These are phyloP conservation scores for Podabrus alpinus DNA, from an alignment of 2,888 invertebrate species.

Conservation along the genomic window DNA sequence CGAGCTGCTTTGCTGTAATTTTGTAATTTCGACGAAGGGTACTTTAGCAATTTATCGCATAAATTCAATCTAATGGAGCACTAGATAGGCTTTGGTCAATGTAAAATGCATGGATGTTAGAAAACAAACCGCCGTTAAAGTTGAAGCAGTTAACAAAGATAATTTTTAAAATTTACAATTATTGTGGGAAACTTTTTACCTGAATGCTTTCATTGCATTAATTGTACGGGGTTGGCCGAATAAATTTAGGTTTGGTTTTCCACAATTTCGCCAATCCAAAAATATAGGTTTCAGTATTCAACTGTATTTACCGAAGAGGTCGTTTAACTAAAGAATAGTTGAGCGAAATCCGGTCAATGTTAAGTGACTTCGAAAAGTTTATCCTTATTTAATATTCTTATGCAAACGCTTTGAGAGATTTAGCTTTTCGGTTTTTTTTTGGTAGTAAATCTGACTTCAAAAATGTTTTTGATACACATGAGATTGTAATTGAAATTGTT, in stretches of 20 bases:
- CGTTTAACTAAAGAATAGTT: not conserved
- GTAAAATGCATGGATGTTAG: not conserved
- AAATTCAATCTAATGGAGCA: constrained; percentile 32
- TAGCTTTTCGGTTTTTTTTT: not conserved
- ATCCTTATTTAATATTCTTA: not conserved
- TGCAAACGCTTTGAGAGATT: not conserved
- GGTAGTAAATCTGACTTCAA: not conserved
- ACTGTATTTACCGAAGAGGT: no score
- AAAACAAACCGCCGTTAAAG: not conserved
- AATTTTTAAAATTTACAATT: not conserved
- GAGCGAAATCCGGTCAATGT: not conserved
- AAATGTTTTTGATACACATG: not conserved
- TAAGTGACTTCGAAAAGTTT: not conserved
- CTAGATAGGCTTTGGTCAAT: constrained; percentile 8
- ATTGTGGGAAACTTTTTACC: not conserved
- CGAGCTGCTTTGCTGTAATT: constrained; percentile 27
- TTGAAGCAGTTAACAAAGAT: not conserved
- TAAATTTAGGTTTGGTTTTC: not conserved
- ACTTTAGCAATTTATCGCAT: constrained; percentile 33
- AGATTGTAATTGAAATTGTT: not conserved
- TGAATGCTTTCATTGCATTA: not conserved
- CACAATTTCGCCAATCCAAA: not conserved
- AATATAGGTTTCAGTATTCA: not conserved
- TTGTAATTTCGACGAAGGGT: constrained; percentile 25
- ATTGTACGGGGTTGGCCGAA: not conserved